Percentiles rank a stretch among this genome's conserved stretches.
These are phyloP conservation scores for Centroberyx gerrardi DNA, from an alignment of 2,797 vertebrate genomes.

Conservation along the genomic window DNA sequence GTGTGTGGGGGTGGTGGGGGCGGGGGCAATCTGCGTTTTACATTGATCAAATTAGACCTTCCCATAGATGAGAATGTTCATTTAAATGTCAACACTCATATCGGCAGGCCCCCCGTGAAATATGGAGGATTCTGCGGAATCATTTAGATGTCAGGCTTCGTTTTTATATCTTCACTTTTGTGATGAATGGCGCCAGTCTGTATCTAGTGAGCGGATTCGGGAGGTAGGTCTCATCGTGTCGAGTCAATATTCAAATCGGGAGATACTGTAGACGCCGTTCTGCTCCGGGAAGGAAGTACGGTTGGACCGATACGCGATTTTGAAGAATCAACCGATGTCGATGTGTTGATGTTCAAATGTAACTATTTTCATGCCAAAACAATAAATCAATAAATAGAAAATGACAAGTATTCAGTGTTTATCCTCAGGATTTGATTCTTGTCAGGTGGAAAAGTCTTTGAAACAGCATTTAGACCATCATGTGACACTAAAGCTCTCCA, in stretches of 20 bases:
- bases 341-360: too few relatives aligned
- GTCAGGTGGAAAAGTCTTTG: too few relatives aligned
- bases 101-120: slow-evolving; percentile 67
- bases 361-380: too few relatives aligned
- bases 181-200: slow-evolving; percentile 68
- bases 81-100: slow-evolving; percentile 81
- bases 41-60: slow-evolving; percentile 75
- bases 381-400: too few relatives aligned
- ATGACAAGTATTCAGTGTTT: too few relatives aligned
- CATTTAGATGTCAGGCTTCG: slow-evolving; percentile 68
- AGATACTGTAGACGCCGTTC: slow-evolving; percentile 23
- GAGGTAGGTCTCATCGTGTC: slow-evolving; percentile 58
- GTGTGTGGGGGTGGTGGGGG: not conserved
- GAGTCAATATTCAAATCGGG: slow-evolving; percentile 59
- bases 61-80: slow-evolving; percentile 75
- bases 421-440: too few relatives aligned
- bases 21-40: not conserved
- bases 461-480: too few relatives aligned
- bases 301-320: too few relatives aligned
- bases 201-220: slow-evolving; percentile 54
- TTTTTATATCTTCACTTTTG: slow-evolving; percentile 60
- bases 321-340: too few relatives aligned
- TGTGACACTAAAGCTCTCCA: too few relatives aligned
- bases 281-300: not conserved
- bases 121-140: slow-evolving; percentile 64